A percentile compares a stretch with the other conserved stretches of the same genome.
Evolutionary conservation across 2,888 invertebrate species (phyloP).

Genomic region (Graphium colonna): DNA sequence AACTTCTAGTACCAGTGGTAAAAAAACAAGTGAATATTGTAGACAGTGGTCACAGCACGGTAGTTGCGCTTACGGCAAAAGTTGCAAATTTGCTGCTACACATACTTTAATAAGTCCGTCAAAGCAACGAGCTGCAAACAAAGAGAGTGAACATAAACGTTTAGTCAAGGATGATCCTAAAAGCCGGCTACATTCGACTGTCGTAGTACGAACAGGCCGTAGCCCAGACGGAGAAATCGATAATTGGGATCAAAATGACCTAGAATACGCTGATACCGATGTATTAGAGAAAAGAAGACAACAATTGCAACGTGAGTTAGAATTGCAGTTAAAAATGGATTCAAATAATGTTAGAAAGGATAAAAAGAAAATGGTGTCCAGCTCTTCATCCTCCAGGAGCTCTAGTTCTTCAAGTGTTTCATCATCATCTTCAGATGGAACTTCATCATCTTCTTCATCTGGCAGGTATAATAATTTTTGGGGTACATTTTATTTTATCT

Average conservation of each 20-base stretch:
- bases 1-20: slow-evolving; percentile 69
- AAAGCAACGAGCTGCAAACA: slow-evolving; percentile 84
- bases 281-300: slow-evolving; percentile 87
- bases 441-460: slow-evolving; percentile 82
- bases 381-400: slow-evolving; percentile 84
- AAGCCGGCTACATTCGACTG: slow-evolving; percentile 83
- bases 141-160: slow-evolving; percentile 79
- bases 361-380: slow-evolving; percentile 84
- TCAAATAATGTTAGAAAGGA: slow-evolving; percentile 83
- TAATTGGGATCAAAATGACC: slow-evolving; percentile 88
- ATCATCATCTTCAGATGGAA: slow-evolving; percentile 83
- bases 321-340: slow-evolving; percentile 88
- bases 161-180: slow-evolving; percentile 81
- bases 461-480: slow-evolving; percentile 48
- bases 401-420: slow-evolving; percentile 83
- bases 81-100: slow-evolving; percentile 87
- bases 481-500: slow-evolving; percentile 1
- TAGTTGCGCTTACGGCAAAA: slow-evolving; percentile 88
- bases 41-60: slow-evolving; percentile 89
- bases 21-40: slow-evolving; percentile 84
- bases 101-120: slow-evolving; percentile 88
- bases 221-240: slow-evolving; percentile 85
- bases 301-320: slow-evolving; percentile 87
- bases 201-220: slow-evolving; percentile 78
- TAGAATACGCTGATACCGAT: slow-evolving; percentile 90